A percentile compares a stretch with the other conserved stretches of the same genome.
phyloP scores from a whole-genome alignment of 2,888 invertebrate genomes.

The Chaitophorus viminalis region DNA sequence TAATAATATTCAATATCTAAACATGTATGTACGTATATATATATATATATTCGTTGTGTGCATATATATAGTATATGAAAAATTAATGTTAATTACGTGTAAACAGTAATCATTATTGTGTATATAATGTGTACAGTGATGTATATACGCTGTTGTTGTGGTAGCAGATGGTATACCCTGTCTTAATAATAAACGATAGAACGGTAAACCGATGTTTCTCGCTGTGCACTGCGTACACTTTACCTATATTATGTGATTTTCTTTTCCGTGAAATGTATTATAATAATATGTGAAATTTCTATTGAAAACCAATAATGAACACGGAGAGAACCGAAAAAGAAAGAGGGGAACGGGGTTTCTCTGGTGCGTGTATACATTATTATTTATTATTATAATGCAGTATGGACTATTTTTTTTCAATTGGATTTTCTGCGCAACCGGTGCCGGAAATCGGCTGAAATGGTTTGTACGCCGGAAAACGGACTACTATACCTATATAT shows the following conservation, averaged over 20 bases:
- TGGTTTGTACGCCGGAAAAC: background rate
- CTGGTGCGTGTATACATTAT: background rate
- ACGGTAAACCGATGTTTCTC: background rate
- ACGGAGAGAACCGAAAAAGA: background rate
- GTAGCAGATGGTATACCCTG: background rate
- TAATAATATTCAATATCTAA: too few species aligned
- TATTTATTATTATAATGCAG: too few species aligned
- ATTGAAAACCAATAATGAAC: background rate
- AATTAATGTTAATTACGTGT: background rate
- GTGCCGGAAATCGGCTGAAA: slow-evolving; percentile 27
- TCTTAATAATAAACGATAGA: background rate
- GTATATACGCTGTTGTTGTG: too few species aligned
- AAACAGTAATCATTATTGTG: background rate
- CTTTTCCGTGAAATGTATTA: too few species aligned
- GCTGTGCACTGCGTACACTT: background rate
- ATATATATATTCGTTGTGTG: too few species aligned
- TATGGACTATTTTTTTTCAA: background rate
- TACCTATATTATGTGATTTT: too few species aligned
- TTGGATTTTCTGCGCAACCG: background rate
- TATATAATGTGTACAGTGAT: background rate
- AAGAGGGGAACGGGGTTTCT: background rate
- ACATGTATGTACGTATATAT: too few species aligned
- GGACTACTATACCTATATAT: background rate
- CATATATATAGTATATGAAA: background rate
- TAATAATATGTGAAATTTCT: too few species aligned